Evolutionary conservation across 1,140 invertebrate genomes (phyloP), one percentile per base, ranked within the genome.

Genomic region (Chelonus insularis): DNA sequence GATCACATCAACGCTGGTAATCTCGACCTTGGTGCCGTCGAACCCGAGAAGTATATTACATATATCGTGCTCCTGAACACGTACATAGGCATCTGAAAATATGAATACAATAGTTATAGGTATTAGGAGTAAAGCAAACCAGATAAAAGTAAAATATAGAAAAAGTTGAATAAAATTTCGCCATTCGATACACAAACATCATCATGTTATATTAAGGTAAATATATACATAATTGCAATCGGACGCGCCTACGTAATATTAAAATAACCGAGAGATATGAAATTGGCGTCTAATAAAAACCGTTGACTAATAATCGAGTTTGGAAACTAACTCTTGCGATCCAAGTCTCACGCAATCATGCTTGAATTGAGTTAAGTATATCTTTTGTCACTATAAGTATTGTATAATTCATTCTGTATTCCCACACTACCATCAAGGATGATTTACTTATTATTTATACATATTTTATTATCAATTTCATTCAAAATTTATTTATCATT

Each of bases 211-310:
- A n/a, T n/a, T n/a, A n/a, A n/a, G n/a, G n/a, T n/a, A 29, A 4
- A 29, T 29, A 29, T 4, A 29, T 29, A 29, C 7, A 36, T 55
- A 36, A 37, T 55, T 55, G 52, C 11, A 2, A 55, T 34, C 34
- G 29, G 48, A 4, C 48, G 32, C 58, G 50, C 50, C 48, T 36
- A 60, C 50, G 25, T 18, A 37, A 51, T 16, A 36, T 50, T 54
- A 54, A 60, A 60, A 60, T 60, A 60, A 60, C 18, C 45, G 18
- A 5, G 37, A 25, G 21, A 54, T 60, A 52, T 51, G 41, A 54
- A 60, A 60, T 54, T 60, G 50, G 57, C 47, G 6, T 43, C 58
- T 60, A 60, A 54, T 54, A 60, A 43, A 60, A 60, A 60, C 43
- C 50, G 50, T 60, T 60, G 58, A 60, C 58, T 60, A 60, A 60